phyloP scores from a whole-genome alignment of 2,113 vertebrate genomes.

The Euleptes europaea region DNA sequence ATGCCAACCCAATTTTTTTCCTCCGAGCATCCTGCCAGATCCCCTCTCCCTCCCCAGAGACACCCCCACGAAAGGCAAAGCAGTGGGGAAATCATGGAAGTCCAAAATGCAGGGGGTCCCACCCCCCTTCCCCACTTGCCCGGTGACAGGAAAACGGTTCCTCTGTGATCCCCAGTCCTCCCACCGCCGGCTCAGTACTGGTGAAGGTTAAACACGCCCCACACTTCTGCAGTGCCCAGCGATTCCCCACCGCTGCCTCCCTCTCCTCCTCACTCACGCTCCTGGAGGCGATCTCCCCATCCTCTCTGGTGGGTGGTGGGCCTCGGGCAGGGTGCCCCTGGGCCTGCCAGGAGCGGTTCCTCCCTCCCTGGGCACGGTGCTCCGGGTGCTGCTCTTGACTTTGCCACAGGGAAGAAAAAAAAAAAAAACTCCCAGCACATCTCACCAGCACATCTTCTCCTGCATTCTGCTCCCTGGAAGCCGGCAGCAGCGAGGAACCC shows the following conservation, averaged over 20 bases:
- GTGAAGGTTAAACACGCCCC: conserved; percentile 67
- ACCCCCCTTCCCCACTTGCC: no score
- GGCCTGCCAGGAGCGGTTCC: neutral
- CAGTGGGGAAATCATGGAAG: neutral
- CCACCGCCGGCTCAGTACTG: conserved; percentile 8
- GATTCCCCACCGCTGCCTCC: neutral
- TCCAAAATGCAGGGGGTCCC: neutral
- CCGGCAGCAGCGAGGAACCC: conserved; percentile 57
- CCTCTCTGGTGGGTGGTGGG: neutral
- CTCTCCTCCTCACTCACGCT: conserved; percentile 51
- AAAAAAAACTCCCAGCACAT: conserved; percentile 47
- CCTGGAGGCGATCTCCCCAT: conserved; percentile 22
- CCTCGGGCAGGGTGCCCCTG: neutral
- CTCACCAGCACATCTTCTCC: no score
- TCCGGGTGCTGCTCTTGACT: conserved; percentile 58
- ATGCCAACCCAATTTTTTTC: neutral
- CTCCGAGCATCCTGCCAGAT: neutral
- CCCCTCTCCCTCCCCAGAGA: neutral
- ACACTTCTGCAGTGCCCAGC: conserved; percentile 34
- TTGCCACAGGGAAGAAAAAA: conserved; percentile 68
- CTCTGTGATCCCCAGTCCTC: conserved; percentile 8
- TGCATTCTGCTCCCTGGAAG: conserved; percentile 53
- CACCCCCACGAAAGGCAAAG: neutral
- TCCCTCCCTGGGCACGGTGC: neutral
- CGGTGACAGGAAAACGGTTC: neutral